These are phyloP conservation scores for Deroplatys truncata DNA, from an alignment of 2,888 invertebrate species.

Conservation along the genomic window DNA sequence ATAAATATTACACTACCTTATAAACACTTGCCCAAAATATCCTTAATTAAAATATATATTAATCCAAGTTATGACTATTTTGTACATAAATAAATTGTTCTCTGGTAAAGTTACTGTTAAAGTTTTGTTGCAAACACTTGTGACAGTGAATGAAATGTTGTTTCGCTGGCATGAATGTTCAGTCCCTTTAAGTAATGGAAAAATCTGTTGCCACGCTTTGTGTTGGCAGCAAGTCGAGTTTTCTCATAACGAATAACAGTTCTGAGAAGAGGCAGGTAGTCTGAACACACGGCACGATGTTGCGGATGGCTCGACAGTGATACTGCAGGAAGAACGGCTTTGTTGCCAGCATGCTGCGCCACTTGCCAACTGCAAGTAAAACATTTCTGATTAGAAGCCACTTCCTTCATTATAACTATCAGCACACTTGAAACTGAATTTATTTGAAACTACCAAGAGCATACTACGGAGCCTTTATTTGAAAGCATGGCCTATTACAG, in stretches of 20 bases:
- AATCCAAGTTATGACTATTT: neutral
- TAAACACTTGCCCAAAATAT: neutral
- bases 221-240: constrained; percentile 52
- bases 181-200: constrained; percentile 70
- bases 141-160: neutral
- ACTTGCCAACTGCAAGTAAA: constrained; percentile 49
- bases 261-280: constrained; percentile 67
- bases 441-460: too few relatives aligned
- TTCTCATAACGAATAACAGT: constrained; percentile 67
- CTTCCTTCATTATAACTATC: too few relatives aligned
- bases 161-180: constrained; percentile 50
- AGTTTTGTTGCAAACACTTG: neutral
- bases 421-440: too few relatives aligned
- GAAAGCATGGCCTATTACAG: too few relatives aligned
- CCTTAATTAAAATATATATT: neutral
- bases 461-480: neutral
- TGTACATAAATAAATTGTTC: neutral
- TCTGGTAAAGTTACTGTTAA: neutral
- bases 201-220: constrained; percentile 68
- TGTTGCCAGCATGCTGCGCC: constrained; percentile 41
- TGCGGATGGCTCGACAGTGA: constrained; percentile 50
- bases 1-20: neutral
- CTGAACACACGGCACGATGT: constrained; percentile 54
- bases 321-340: constrained; percentile 51
- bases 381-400: neutral